Percentiles rank a stretch among this genome's conserved stretches.
Evolutionary conservation across 2,113 vertebrate species (phyloP).

Genomic region (Lasiurus borealis): DNA sequence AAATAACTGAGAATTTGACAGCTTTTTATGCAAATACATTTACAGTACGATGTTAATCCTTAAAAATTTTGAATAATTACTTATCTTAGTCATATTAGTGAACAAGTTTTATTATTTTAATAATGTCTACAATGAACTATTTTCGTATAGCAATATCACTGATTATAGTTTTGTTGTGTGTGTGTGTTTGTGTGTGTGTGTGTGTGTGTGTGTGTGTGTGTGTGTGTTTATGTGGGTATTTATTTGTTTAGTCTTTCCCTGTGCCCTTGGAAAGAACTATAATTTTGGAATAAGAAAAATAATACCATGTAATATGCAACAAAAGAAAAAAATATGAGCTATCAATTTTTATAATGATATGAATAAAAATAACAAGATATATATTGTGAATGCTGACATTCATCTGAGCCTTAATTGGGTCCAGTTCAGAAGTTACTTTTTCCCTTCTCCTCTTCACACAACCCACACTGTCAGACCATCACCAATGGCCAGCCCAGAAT

Average conservation of each 20-base stretch:
- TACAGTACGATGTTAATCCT: background rate
- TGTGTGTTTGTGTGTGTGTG: background rate
- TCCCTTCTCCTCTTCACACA: background rate
- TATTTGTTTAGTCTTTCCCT: background rate
- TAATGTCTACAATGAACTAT: background rate
- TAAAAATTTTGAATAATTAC: background rate
- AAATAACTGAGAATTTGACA: background rate
- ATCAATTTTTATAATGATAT: background rate
- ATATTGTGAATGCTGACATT: background rate
- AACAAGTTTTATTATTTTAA: background rate
- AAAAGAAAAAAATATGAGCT: background rate
- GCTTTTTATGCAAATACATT: background rate
- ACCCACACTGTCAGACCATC: background rate
- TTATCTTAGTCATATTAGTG: background rate
- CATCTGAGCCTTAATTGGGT: background rate
- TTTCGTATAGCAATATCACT: slow-evolving; percentile 10
- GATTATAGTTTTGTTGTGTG: background rate
- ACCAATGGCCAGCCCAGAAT: no score
- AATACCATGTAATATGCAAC: background rate
- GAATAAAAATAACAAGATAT: background rate
- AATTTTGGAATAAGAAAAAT: slow-evolving; percentile 49
- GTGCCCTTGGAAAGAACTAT: background rate
- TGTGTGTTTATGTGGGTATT: no score
- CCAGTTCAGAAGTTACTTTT: background rate
- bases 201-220: background rate